Conservation (phyloP, 2,888 invertebrate genomes). For the Dichetophora obliterata region DNA sequence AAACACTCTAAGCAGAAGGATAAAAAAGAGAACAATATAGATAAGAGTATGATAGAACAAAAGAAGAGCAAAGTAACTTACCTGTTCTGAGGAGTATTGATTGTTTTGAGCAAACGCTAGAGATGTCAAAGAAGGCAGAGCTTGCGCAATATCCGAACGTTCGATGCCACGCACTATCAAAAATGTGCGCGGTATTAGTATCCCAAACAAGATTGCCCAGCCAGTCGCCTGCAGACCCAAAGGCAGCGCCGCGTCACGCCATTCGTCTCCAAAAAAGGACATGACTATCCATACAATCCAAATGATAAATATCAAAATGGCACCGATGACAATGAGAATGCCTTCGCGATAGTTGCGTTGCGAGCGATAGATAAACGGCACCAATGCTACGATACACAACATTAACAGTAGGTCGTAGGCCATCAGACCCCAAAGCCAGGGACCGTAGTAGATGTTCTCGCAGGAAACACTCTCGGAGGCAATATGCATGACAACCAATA, state of each 20-base stretch:
- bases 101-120: constrained; percentile 70
- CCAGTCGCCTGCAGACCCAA: constrained; percentile 76
- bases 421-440: constrained; percentile 71
- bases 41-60: not conserved
- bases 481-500: constrained; percentile 69
- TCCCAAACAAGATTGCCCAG: constrained; percentile 74
- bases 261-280: constrained; percentile 72
- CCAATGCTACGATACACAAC: constrained; percentile 72
- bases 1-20: constrained; percentile 69
- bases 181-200: constrained; percentile 80
- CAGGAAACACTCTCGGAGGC: constrained; percentile 71
- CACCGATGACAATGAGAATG: constrained; percentile 72
- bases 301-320: constrained; percentile 71
- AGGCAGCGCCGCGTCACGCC: constrained; percentile 75
- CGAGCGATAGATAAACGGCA: constrained; percentile 75
- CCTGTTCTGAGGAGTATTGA: constrained; percentile 70
- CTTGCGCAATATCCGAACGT: constrained; percentile 73
- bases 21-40: not conserved
- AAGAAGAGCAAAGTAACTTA: constrained; percentile 43
- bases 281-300: constrained; percentile 76
- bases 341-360: constrained; percentile 80
- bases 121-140: constrained; percentile 71
- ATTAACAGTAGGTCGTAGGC: constrained; percentile 77
- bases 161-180: constrained; percentile 77
- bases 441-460: constrained; percentile 70